These are phyloP conservation scores for Adelosebastes latens DNA, from an alignment of 2,797 vertebrate genomes.

Conservation along the genomic window DNA sequence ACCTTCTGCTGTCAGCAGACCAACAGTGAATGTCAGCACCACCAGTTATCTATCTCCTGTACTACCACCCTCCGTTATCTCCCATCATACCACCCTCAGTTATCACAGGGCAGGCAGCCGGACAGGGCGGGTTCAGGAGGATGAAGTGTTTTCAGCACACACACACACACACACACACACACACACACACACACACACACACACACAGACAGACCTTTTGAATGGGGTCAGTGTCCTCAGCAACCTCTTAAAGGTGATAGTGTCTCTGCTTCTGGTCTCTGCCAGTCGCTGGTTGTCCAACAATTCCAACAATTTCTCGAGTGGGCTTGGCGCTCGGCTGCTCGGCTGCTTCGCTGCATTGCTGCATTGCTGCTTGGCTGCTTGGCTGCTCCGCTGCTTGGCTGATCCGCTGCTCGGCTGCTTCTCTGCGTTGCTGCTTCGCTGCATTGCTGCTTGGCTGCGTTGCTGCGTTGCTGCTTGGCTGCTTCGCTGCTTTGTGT, in stretches of 20 bases:
- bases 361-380: too few species aligned
- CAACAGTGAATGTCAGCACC: slow-evolving; percentile 17
- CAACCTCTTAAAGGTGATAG: slow-evolving; percentile 7
- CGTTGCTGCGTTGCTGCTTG: fast-evolving
- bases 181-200: too few species aligned
- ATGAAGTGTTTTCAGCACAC: background rate
- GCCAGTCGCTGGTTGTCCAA: background rate
- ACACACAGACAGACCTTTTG: background rate
- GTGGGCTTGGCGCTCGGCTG: too few species aligned
- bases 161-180: background rate
- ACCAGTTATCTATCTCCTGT: slow-evolving; percentile 24
- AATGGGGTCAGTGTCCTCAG: slow-evolving; percentile 36
- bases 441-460: background rate
- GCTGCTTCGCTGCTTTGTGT: too few species aligned
- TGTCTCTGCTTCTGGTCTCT: background rate
- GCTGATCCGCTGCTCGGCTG: too few species aligned
- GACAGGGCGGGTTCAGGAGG: too few species aligned
- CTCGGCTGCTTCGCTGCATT: too few species aligned
- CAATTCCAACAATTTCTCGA: slow-evolving; percentile 5
- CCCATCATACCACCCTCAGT: too few species aligned
- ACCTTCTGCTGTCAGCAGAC: slow-evolving; percentile 18
- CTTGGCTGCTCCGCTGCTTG: too few species aligned
- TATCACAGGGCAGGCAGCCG: too few species aligned
- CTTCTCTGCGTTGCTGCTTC: too few species aligned
- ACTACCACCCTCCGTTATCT: background rate